These are phyloP conservation scores for Carassius carassius DNA, from an alignment of 2,113 vertebrate genomes.

Conservation along the genomic window DNA sequence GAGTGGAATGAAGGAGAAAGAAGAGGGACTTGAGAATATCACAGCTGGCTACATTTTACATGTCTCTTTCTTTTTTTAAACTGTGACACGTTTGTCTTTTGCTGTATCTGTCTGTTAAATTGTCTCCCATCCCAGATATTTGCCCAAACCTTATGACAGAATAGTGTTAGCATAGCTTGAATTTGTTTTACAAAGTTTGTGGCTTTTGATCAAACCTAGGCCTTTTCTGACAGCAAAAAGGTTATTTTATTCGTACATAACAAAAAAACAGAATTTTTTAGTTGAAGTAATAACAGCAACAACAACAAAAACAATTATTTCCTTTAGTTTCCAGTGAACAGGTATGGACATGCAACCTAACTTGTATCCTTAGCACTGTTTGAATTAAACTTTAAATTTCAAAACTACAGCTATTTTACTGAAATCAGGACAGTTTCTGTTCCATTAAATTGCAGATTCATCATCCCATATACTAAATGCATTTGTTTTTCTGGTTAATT, in stretches of 20 bases:
- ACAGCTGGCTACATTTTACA: not conserved
- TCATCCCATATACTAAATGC: not conserved
- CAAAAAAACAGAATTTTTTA: not conserved
- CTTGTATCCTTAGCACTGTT: not conserved
- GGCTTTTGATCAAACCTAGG: not conserved
- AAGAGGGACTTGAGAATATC: not conserved
- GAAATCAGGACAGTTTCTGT: not conserved
- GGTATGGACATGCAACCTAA: too few species aligned
- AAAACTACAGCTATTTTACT: not conserved
- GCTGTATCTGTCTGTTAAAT: conserved; percentile 30
- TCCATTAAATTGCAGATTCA: not conserved
- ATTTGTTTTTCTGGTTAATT: not conserved
- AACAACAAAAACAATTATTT: not conserved
- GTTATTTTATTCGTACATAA: not conserved
- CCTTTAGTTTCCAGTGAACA: not conserved
- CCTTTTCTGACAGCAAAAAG: not conserved
- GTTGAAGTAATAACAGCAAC: not conserved
- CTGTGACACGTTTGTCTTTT: not conserved
- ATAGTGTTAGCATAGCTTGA: conserved; percentile 6
- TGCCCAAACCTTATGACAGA: conserved; percentile 19
- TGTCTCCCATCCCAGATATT: conserved; percentile 18
- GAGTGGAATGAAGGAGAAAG: not conserved
- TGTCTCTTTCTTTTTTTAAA: not conserved
- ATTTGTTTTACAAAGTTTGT: not conserved
- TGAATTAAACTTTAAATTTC: not conserved